Base-by-base conservation (phyloP, 1,140 invertebrate genomes). In the Probaryconus sp. region DNA sequence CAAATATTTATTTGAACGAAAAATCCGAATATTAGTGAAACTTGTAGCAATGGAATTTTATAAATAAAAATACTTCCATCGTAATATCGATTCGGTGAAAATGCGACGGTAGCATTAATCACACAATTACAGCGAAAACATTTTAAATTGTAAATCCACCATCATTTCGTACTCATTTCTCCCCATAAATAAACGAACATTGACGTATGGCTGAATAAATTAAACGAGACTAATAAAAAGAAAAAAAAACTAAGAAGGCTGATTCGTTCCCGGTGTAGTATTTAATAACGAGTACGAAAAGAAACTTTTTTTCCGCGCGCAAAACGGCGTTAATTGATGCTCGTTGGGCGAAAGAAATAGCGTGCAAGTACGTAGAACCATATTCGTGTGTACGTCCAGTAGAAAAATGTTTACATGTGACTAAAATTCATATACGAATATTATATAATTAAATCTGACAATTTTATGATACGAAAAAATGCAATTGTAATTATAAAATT, bases 171-270 rank as follows among this genome's bases (percentile, higher is more conserved):
- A 26, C 43, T 47, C 33, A 16, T 24, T 56, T 24, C 51, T 24
- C 21, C 7, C 13, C 53, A 51, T 58, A 50, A 68, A 58, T 68
- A 68, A 50, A 58, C 64, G 35, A 58, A 58, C 53, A 58, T 58
- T 68, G 53, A 51, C 53, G 53, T 58, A 68, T 68, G 30, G 50
- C 26, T 58, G 53, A 58, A 68, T 68, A 68, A 68, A 68, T 68
- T 68, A 68, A 68, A 68, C 43, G 53, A 68, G 33, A 68, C 64
- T 68, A 68, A 68, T 68, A 56, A 56, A 55, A n/a, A n/a, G n/a
- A n/a, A 7, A 9, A 51, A 17, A 45, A 20, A 38, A 26, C 18
- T 20, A 42, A 21, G 61, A 38, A 37, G 61, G 33, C 14, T 28
- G 63, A 56, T 56, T 50, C 51, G 51, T 67, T 50, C 1, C 9